Conservation (phyloP, 2,888 invertebrate genomes). For the Monopis laevigella region DNA sequence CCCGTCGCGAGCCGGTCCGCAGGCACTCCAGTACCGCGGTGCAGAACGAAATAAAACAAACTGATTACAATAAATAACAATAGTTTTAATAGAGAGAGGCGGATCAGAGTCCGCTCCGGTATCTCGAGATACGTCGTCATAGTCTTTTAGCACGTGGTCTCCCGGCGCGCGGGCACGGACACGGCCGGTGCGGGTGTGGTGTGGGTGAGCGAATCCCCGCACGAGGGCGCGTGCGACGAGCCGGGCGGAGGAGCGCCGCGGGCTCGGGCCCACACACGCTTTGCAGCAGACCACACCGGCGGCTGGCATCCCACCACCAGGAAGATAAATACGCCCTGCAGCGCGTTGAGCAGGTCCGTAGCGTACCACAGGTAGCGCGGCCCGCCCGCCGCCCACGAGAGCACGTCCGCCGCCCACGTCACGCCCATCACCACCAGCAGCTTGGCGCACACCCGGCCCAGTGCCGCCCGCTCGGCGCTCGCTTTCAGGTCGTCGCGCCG, state of each 20-base stretch:
- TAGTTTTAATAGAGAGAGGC: neutral
- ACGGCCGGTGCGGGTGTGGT: conserved; percentile 75
- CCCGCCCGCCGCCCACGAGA: conserved; percentile 86
- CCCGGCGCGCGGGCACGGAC: conserved; percentile 66
- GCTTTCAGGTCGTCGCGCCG: conserved; percentile 89
- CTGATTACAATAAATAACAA: neutral
- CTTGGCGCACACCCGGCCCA: conserved; percentile 87
- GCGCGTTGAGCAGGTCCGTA: conserved; percentile 85
- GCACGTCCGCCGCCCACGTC: conserved; percentile 75
- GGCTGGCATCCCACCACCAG: conserved; percentile 90
- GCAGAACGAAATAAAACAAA: neutral
- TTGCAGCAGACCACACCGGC: conserved; percentile 69
- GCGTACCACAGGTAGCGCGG: conserved; percentile 82
- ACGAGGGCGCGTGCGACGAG: conserved; percentile 81
- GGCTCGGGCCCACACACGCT: conserved; percentile 35
- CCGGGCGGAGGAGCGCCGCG: conserved; percentile 23
- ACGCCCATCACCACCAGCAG: conserved; percentile 85
- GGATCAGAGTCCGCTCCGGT: no score
- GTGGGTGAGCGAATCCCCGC: conserved; percentile 79
- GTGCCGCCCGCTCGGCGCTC: conserved; percentile 74
- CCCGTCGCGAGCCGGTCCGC: neutral
- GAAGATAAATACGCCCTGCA: conserved; percentile 90
- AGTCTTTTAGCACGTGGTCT: conserved; percentile 66
- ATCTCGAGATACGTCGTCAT: neutral
- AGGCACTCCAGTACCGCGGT: no score